Evolutionary conservation across 53 echinoderm and acorn worm genomes (phyloP).

Genomic region (Antedon mediterranea): DNA sequence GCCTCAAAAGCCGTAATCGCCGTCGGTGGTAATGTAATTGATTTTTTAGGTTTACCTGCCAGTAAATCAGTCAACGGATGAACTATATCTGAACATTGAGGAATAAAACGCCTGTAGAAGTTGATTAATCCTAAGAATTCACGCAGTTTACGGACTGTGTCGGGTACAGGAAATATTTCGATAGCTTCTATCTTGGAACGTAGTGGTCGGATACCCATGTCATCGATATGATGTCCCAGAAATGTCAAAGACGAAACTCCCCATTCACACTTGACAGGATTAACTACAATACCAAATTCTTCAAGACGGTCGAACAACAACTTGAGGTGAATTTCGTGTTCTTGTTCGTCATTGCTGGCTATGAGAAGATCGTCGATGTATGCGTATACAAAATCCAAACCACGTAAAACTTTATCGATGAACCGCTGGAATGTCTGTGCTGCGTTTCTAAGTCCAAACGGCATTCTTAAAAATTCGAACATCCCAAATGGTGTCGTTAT

Average conservation of each 20-base stretch:
- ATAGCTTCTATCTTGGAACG: neutral
- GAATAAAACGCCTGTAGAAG: constrained; percentile 12
- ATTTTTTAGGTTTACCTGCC: neutral
- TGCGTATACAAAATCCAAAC: constrained; percentile 23
- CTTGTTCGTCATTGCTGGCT: constrained; percentile 14
- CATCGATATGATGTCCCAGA: constrained; percentile 25
- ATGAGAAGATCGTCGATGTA: constrained; percentile 41
- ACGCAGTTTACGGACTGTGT: neutral
- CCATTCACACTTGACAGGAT: constrained; percentile 19
- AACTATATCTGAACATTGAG: constrained; percentile 4
- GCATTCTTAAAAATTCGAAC: constrained; percentile 29
- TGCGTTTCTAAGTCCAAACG: constrained; percentile 29
- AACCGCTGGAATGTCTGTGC: constrained; percentile 29
- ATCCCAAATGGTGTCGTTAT: constrained; percentile 32
- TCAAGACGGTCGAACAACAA: constrained; percentile 12
- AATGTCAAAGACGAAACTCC: constrained; percentile 3
- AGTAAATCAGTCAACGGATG: constrained; percentile 25
- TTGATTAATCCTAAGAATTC: neutral
- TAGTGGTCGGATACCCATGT: neutral
- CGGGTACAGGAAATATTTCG: neutral
- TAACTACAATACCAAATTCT: constrained; percentile 23
- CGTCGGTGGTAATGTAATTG: neutral
- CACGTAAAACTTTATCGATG: constrained; percentile 19
- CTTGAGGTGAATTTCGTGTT: constrained; percentile 11
- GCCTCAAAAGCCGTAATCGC: neutral